Evolutionary conservation across 2,888 invertebrate genomes (phyloP), one percentile per base, ranked within the genome.

Genomic region (Tenthredo distinguenda): DNA sequence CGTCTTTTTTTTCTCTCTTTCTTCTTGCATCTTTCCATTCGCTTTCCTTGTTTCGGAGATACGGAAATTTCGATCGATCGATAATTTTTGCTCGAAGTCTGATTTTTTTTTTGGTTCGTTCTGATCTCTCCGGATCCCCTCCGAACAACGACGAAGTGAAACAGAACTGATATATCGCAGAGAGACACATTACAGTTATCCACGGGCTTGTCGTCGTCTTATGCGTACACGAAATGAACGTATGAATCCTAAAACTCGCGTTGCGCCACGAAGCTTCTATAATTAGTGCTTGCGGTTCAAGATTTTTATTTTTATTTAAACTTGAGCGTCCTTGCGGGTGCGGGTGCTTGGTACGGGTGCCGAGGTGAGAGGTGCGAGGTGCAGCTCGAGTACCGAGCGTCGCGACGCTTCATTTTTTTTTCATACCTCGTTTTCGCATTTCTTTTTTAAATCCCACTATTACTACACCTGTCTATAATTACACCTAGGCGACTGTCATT

Each of bases 241-340:
- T 34, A 34, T 34, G 68, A 15, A 68, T 68, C 34, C 55, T 74
- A 50, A 76, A 77, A 12, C 47, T 26, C 34, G 68, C 50, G 79
- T 87, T 88, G 87, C 89, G 88, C 89, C 88, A 86, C 88, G 7
- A 55, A 55, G 88, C 88, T 91, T 92, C 93, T 92, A 93, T 93
- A 93, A 93, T 93, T 93, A 93, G 92, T 92, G 89, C 87, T 89
- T 89, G 89, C 89, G 84, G 87, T 88, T 86, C 87, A 88, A 88
- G 87, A 91, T 91, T 92, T 92, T 93, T 93, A 93, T 93, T 93
- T 92, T 92, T 90, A 91, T 90, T 93, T 91, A 92, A 92, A 93
- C 92, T 93, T 92, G 92, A 92, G 91, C 92, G 93, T 93, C 93
- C 93, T 93, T 92, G 92, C 90, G 86, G 77, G 86, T 37, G 15